Evolutionary conservation across 2,888 invertebrate genomes (phyloP).

Genomic region (Stratiomys singularior): DNA sequence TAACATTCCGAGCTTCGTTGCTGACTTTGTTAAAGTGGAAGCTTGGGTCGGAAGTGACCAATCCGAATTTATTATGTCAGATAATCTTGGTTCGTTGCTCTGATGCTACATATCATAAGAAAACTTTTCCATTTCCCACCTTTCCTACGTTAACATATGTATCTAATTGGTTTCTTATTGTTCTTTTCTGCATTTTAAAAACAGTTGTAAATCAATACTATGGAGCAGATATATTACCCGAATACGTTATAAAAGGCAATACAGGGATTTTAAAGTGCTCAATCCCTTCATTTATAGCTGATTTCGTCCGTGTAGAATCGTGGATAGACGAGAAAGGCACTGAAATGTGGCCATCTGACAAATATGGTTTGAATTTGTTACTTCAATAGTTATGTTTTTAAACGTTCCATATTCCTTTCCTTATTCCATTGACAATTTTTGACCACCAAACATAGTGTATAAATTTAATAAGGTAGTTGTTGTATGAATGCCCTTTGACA

Average conservation of each 20-base stretch:
- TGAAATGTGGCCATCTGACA: conserved; percentile 60
- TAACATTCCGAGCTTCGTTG: conserved; percentile 89
- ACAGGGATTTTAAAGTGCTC: conserved; percentile 78
- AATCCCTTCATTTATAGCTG: conserved; percentile 79
- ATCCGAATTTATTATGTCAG: conserved; percentile 75
- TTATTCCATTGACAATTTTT: too few species aligned
- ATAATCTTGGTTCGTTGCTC: conserved; percentile 78
- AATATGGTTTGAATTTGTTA: too few species aligned
- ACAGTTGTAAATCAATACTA: conserved; percentile 79
- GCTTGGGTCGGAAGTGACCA: conserved; percentile 79
- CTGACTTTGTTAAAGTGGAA: conserved; percentile 90
- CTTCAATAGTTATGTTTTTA: too few species aligned
- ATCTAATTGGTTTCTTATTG: too few species aligned
- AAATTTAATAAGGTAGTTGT: too few species aligned
- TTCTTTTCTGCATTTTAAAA: too few species aligned
- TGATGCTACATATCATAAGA: not conserved
- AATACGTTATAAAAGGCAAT: conserved; percentile 79
- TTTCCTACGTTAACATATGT: too few species aligned
- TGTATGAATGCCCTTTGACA: too few species aligned
- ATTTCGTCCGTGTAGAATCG: conserved; percentile 76
- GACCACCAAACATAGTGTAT: too few species aligned
- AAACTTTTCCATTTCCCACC: too few species aligned
- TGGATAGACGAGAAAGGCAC: conserved; percentile 73
- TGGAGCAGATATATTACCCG: conserved; percentile 77
- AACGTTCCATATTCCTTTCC: too few species aligned